These are phyloP conservation scores for Origma solitaria DNA, from an alignment of 2,113 vertebrate genomes.

Conservation along the genomic window DNA sequence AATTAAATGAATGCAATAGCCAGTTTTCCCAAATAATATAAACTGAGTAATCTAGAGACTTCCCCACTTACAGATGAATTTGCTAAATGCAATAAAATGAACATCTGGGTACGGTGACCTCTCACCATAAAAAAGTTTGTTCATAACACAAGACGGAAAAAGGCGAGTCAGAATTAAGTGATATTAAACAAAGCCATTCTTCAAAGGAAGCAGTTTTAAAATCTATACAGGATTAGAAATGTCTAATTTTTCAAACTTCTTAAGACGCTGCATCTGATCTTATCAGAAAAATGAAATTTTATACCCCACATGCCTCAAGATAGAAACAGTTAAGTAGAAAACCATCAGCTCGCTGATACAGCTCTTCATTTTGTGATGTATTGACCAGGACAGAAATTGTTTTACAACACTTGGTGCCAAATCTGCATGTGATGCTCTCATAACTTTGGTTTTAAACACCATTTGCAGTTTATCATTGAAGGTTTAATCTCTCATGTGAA, in stretches of 20 bases:
- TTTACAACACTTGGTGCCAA: not conserved
- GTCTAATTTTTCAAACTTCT: not conserved
- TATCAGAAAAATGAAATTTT: not conserved
- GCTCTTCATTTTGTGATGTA: not conserved
- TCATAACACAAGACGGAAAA: not conserved
- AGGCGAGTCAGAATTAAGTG: not conserved
- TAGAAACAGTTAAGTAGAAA: not conserved
- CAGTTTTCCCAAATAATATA: not conserved
- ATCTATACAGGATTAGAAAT: not conserved
- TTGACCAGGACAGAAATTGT: not conserved
- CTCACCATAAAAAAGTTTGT: not conserved
- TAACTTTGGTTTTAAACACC: not conserved
- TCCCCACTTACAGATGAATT: not conserved
- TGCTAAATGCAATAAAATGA: not conserved
- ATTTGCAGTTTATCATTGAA: not conserved
- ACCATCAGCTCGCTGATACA: not conserved
- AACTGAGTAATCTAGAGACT: not conserved
- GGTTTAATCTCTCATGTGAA: not conserved
- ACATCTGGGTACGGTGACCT: not conserved
- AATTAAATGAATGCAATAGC: slow-evolving; percentile 18
- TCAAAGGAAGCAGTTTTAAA: not conserved
- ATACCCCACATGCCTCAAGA: not conserved
- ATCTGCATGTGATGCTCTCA: rapidly evolving
- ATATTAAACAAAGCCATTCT: not conserved
- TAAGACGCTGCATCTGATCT: not conserved